Evolutionary conservation across 2,797 vertebrate species (phyloP).

Genomic region (Lithobates sylvaticus): DNA sequence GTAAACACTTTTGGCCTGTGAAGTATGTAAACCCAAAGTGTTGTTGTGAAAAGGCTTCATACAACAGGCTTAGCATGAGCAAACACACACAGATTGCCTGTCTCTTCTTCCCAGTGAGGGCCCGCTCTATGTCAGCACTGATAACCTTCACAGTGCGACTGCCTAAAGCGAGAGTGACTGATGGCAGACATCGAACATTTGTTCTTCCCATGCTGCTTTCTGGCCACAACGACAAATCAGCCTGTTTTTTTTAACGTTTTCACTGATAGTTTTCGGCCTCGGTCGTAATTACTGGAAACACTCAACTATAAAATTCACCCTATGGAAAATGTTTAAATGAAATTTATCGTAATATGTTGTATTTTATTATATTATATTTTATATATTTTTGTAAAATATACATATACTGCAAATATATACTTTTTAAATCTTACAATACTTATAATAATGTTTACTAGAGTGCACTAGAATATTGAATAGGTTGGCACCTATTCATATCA

Average conservation of each 20-base stretch:
- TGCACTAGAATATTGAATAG: no score
- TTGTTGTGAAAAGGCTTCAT: conserved; percentile 68
- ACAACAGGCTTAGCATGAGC: conserved; percentile 66
- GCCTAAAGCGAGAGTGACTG: conserved; percentile 43
- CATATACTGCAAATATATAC: no score
- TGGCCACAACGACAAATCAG: background rate
- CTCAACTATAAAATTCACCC: background rate
- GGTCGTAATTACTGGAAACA: background rate
- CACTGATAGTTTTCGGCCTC: background rate
- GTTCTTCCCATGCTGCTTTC: conserved; percentile 23
- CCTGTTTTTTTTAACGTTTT: background rate
- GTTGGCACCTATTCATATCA: no score
- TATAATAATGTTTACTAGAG: no score
- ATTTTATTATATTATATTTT: no score
- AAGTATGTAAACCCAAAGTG: conserved; percentile 64
- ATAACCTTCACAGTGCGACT: conserved; percentile 63
- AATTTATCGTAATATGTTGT: no score
- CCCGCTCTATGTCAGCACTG: conserved; percentile 27
- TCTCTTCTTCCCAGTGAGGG: conserved; percentile 29
- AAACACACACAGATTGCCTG: conserved; percentile 65
- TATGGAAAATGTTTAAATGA: no score
- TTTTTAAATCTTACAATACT: no score
- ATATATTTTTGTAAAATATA: no score
- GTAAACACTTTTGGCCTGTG: conserved; percentile 36
- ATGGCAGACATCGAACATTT: conserved; percentile 60